A percentile compares a stretch with the other conserved stretches of the same genome.
Conservation (phyloP, 2,888 invertebrate genomes). For the Mactromeris polynyma region DNA sequence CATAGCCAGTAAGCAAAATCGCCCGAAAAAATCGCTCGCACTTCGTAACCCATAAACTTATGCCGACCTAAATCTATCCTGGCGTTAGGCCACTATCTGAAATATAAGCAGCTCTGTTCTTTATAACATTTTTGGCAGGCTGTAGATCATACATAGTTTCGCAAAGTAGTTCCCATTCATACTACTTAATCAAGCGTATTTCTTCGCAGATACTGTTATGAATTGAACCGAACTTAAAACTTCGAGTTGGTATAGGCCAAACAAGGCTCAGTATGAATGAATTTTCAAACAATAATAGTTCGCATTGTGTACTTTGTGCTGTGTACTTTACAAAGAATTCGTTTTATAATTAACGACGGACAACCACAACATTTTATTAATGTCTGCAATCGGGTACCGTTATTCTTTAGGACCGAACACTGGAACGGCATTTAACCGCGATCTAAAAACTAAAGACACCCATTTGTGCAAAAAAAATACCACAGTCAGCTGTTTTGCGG, state of each 20-base stretch:
- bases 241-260: constrained; percentile 46
- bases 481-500: background rate
- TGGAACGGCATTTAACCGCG: background rate
- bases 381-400: background rate
- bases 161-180: constrained; percentile 36
- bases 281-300: constrained; percentile 23
- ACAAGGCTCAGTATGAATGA: background rate
- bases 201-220: constrained; percentile 27
- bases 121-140: constrained; percentile 41
- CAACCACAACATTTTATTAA: constrained; percentile 28
- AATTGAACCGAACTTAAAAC: constrained; percentile 40
- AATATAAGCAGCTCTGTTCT: constrained; percentile 29
- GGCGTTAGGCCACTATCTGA: constrained; percentile 37
- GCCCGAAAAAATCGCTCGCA: background rate
- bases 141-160: constrained; percentile 37
- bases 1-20: background rate
- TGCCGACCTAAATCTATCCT: constrained; percentile 28
- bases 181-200: constrained; percentile 30
- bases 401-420: background rate
- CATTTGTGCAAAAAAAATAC: background rate
- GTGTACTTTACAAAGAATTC: constrained; percentile 18
- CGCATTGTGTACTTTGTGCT: background rate
- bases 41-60: constrained; percentile 28
- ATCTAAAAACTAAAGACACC: background rate
- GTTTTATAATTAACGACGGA: background rate